Conservation (phyloP, 2,888 invertebrate species). For the Silvanus unidentatus region DNA sequence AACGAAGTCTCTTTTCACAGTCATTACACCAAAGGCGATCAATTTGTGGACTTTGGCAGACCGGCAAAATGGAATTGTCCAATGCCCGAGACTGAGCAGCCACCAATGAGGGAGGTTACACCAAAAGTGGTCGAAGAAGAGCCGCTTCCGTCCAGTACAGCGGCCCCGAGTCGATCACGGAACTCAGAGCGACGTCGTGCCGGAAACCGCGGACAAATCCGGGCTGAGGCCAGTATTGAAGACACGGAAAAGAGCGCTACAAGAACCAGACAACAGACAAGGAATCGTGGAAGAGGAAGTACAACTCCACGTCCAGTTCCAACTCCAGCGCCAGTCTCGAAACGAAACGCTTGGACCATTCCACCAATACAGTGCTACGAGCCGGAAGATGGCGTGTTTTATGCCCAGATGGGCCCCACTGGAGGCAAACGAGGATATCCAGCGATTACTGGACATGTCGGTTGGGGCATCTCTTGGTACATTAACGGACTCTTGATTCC, state of each 20-base stretch:
- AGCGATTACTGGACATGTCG: slow-evolving; percentile 86
- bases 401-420: slow-evolving; percentile 90
- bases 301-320: slow-evolving; percentile 41
- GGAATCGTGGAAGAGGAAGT: slow-evolving; percentile 18
- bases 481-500: slow-evolving; percentile 90
- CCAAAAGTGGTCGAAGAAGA: slow-evolving; percentile 23
- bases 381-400: slow-evolving; percentile 85
- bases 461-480: slow-evolving; percentile 93
- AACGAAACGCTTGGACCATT: slow-evolving; percentile 71
- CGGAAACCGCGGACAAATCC: slow-evolving; percentile 14
- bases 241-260: slow-evolving; percentile 26
- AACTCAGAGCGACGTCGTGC: slow-evolving; percentile 21
- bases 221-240: slow-evolving; percentile 15
- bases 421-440: slow-evolving; percentile 86
- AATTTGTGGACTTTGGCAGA: slow-evolving; percentile 79
- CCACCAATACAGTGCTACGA: slow-evolving; percentile 85
- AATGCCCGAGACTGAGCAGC: slow-evolving; percentile 65
- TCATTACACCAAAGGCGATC: slow-evolving; percentile 63
- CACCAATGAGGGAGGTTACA: slow-evolving; percentile 23
- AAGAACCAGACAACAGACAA: slow-evolving; percentile 15
- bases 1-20: slow-evolving; percentile 80
- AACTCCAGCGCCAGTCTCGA: slow-evolving; percentile 59
- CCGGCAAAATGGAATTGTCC: slow-evolving; percentile 91
- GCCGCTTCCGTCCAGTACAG: slow-evolving; percentile 10
- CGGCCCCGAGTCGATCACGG: slow-evolving; percentile 7